Evolutionary conservation across 2,113 vertebrate genomes (phyloP).

Genomic region (Copsychus sechellarum): DNA sequence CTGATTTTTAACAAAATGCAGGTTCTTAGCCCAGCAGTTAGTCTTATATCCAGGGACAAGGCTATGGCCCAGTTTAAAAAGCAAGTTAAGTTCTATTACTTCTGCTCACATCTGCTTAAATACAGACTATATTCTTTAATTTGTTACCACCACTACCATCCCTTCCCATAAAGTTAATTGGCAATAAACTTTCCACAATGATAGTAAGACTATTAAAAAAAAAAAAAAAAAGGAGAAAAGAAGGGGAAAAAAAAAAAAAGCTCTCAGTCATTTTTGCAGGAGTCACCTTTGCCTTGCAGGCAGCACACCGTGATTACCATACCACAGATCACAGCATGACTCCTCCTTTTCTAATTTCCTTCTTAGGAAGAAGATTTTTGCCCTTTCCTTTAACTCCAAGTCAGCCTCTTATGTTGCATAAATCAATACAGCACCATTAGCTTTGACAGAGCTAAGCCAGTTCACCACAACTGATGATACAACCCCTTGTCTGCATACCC

Average conservation of each 20-base stretch:
- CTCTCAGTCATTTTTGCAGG: not conserved
- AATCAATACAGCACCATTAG: not conserved
- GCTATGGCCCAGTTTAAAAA: conserved; percentile 26
- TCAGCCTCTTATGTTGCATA: not conserved
- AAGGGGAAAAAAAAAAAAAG: not conserved
- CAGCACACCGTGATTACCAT: not conserved
- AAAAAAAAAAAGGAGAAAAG: not conserved
- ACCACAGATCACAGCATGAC: not conserved
- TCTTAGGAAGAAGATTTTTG: not conserved
- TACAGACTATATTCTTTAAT: conserved; percentile 48
- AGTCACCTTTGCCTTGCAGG: not conserved
- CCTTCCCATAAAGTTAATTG: conserved; percentile 65
- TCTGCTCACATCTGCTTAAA: conserved; percentile 36
- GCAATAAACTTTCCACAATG: conserved; percentile 52
- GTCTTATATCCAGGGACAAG: conserved; percentile 23
- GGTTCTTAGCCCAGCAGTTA: conserved; percentile 37
- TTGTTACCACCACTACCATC: not conserved
- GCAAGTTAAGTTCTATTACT: not conserved
- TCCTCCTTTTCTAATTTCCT: not conserved
- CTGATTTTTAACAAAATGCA: conserved; percentile 64
- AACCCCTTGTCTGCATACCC: not conserved
- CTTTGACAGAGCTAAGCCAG: not conserved
- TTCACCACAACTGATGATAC: not conserved
- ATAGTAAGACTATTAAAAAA: conserved; percentile 38
- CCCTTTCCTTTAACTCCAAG: not conserved